Percentiles rank a stretch among this genome's conserved stretches.
Evolutionary conservation across 2,113 vertebrate genomes (phyloP).

Genomic region (Microtus ochrogaster): DNA sequence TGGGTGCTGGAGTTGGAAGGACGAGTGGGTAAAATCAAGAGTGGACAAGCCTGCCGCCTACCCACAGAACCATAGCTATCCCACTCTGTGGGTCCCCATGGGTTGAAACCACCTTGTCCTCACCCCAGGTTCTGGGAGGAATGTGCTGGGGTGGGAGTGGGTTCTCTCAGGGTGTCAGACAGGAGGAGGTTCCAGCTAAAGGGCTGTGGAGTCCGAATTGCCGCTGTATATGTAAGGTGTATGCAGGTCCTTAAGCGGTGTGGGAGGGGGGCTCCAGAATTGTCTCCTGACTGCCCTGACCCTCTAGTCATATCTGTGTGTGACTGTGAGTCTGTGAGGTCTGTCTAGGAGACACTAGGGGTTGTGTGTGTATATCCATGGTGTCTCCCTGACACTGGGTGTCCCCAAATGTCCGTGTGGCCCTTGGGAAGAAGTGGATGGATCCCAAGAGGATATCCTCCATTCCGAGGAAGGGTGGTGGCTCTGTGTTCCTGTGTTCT

Average conservation of each 20-base stretch:
- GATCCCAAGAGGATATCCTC: neutral
- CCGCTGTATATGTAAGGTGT: neutral
- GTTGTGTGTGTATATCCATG: neutral
- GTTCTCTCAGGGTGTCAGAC: neutral
- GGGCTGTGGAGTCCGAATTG: neutral
- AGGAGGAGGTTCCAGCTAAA: neutral
- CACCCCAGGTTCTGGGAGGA: neutral
- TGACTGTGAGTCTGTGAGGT: neutral
- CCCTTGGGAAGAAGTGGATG: neutral
- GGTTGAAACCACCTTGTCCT: neutral
- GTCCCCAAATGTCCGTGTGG: neutral
- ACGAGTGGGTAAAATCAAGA: neutral
- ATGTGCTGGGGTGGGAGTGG: neutral
- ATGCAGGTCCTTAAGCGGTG: neutral
- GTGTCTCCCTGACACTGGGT: neutral
- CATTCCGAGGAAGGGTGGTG: neutral
- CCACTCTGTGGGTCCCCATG: neutral
- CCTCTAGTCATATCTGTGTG: neutral
- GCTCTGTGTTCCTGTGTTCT: neutral
- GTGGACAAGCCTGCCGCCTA: neutral
- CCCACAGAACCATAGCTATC: neutral
- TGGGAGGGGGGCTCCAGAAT: neutral
- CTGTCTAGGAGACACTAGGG: neutral
- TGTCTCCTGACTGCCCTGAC: neutral
- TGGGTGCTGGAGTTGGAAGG: neutral